These are phyloP conservation scores for Syngnathoides biaculeatus DNA, from an alignment of 2,113 vertebrate genomes.

Conservation along the genomic window DNA sequence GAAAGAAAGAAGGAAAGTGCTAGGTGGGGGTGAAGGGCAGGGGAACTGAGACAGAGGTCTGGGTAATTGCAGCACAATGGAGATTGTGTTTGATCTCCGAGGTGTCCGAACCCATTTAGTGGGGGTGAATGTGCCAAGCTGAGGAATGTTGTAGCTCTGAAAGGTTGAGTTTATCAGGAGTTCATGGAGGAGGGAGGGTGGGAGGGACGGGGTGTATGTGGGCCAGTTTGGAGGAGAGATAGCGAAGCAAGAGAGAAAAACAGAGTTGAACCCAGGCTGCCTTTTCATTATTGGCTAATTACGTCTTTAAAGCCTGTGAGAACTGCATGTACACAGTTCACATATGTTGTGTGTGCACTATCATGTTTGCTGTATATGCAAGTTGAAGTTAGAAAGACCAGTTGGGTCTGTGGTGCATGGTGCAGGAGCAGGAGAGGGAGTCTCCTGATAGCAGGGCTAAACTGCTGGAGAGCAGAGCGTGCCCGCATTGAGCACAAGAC, in stretches of 20 bases:
- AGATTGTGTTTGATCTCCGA: slow-evolving; percentile 78
- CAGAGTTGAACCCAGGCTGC: slow-evolving; percentile 56
- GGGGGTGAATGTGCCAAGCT: slow-evolving; percentile 69
- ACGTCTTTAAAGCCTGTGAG: slow-evolving; percentile 60
- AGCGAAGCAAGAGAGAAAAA: slow-evolving; percentile 39
- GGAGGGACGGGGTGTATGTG: neutral
- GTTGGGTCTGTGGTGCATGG: slow-evolving; percentile 55
- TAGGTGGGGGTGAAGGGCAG: slow-evolving; percentile 67
- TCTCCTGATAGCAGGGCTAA: slow-evolving; percentile 70
- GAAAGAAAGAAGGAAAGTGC: slow-evolving; percentile 45
- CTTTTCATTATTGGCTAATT: slow-evolving; percentile 67
- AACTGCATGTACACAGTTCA: slow-evolving; percentile 52
- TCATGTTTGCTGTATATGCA: slow-evolving; percentile 45
- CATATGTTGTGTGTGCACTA: slow-evolving; percentile 56
- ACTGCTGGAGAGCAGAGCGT: slow-evolving; percentile 70
- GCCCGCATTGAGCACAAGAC: slow-evolving; percentile 69
- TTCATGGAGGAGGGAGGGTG: slow-evolving; percentile 60
- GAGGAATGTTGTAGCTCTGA: slow-evolving; percentile 69
- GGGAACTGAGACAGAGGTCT: slow-evolving; percentile 67
- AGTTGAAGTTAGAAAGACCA: slow-evolving; percentile 59
- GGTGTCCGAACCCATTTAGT: slow-evolving; percentile 73
- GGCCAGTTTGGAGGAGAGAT: slow-evolving; percentile 26
- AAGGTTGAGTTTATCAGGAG: slow-evolving; percentile 72
- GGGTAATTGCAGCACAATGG: slow-evolving; percentile 78
- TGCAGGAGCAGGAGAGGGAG: slow-evolving; percentile 59